These are phyloP conservation scores for Thelaira solivaga DNA, from an alignment of 2,888 invertebrate genomes.

Conservation along the genomic window DNA sequence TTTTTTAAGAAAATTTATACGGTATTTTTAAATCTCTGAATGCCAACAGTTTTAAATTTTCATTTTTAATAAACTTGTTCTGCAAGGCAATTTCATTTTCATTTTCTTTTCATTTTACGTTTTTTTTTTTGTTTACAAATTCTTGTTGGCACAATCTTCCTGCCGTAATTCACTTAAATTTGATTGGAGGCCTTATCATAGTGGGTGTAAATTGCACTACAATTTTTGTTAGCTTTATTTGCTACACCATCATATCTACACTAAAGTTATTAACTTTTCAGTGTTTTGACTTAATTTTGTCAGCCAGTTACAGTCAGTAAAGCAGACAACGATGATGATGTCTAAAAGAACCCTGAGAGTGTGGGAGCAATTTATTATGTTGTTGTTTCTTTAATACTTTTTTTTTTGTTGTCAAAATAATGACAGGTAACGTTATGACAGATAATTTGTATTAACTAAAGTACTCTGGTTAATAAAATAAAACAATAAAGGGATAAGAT, in stretches of 20 bases:
- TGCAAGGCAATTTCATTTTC: too few species aligned
- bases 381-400: background rate
- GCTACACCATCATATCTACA: conserved; percentile 2
- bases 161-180: conserved; percentile 31
- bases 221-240: conserved; percentile 55
- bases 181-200: conserved; percentile 47
- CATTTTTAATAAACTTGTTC: too few species aligned
- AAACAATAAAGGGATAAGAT: too few species aligned
- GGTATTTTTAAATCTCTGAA: too few species aligned
- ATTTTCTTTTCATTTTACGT: too few species aligned
- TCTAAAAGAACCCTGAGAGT: conserved; percentile 11
- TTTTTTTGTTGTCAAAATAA: background rate
- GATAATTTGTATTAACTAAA: conserved; percentile 46
- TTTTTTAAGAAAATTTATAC: too few species aligned
- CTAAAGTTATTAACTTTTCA: conserved; percentile 58
- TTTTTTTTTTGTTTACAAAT: conserved; percentile 1
- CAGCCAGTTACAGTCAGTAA: conserved; percentile 11
- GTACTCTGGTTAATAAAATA: too few species aligned
- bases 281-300: conserved; percentile 60
- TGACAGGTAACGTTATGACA: background rate
- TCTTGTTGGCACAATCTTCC: background rate
- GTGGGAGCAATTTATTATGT: conserved; percentile 49
- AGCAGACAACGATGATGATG: background rate
- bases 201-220: conserved; percentile 67
- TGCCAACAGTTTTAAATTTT: too few species aligned